Conservation (phyloP, 2,888 invertebrate species). For the Orthosia gracilis region DNA sequence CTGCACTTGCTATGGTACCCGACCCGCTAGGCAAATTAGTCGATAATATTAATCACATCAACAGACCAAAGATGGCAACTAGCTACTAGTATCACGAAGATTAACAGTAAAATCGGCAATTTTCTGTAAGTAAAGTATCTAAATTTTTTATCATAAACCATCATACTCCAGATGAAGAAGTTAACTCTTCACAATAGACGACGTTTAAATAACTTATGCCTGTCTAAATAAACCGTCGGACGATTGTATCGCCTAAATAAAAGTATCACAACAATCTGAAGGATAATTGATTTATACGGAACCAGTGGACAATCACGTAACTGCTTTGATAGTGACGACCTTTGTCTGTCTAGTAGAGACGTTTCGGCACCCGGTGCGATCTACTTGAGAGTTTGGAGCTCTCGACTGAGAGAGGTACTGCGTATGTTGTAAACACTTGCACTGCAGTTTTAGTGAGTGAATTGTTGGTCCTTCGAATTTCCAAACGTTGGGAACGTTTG, state of each 20-base stretch:
- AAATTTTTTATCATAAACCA: neutral
- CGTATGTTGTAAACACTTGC: neutral
- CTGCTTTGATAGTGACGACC: slow-evolving; percentile 51
- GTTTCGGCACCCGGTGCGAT: neutral
- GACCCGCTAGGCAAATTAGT: too few species aligned
- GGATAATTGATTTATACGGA: slow-evolving; percentile 57
- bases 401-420: neutral
- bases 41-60: neutral
- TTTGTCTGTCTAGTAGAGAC: slow-evolving; percentile 43
- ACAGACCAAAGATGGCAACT: neutral
- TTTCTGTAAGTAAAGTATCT: neutral
- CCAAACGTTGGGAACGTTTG: too few species aligned
- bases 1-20: too few species aligned
- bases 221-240: slow-evolving; percentile 49
- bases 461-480: neutral
- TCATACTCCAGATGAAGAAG: slow-evolving; percentile 3
- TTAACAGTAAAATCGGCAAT: neutral
- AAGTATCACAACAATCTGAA: slow-evolving; percentile 54
- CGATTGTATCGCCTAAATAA: slow-evolving; percentile 38
- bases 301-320: slow-evolving; percentile 38
- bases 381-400: slow-evolving; percentile 8
- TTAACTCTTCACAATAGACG: slow-evolving; percentile 35
- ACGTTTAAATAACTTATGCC: slow-evolving; percentile 47
- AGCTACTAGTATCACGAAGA: neutral
- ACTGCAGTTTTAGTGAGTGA: neutral